These are phyloP conservation scores for Poecilia gillii DNA, from an alignment of 2,797 vertebrate genomes.

Conservation along the genomic window DNA sequence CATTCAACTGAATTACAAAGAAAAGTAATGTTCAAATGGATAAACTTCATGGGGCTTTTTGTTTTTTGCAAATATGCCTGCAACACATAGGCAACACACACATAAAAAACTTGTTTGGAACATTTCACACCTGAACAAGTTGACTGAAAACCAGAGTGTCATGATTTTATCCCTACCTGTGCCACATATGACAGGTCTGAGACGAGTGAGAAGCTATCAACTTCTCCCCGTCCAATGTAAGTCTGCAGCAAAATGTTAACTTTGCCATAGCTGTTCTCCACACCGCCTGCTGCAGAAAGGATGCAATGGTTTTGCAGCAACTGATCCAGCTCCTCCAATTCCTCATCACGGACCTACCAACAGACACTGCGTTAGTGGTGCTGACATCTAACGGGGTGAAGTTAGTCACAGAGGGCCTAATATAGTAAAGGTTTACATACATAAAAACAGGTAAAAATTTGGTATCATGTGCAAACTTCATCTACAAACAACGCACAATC, in stretches of 20 bases:
- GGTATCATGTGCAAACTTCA: no score
- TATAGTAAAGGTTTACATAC: no score
- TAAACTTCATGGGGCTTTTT: no score
- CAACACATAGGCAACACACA: no score
- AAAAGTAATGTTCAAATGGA: no score
- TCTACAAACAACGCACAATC: no score
- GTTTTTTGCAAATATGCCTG: no score
- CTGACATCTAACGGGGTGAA: not conserved
- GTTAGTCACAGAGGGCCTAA: not conserved
- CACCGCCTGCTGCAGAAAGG: conserved; percentile 91
- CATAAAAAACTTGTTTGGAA: no score
- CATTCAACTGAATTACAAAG: no score
- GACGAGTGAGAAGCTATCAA: conserved; percentile 98
- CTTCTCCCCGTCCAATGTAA: conserved; percentile 93
- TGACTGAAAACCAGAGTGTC: no score
- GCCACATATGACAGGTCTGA: conserved; percentile 97
- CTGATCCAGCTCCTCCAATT: conserved; percentile 92
- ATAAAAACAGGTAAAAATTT: no score
- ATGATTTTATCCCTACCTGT: conserved; percentile 82
- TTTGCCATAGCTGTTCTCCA: conserved; percentile 97
- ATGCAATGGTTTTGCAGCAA: conserved; percentile 89
- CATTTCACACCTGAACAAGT: no score
- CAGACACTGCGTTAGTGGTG: not conserved
- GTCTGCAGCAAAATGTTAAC: conserved; percentile 98
- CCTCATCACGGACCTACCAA: conserved; percentile 93